phyloP scores from a whole-genome alignment of 35 echinoderm and acorn worm species.

The Eucidaris tribuloides region DNA sequence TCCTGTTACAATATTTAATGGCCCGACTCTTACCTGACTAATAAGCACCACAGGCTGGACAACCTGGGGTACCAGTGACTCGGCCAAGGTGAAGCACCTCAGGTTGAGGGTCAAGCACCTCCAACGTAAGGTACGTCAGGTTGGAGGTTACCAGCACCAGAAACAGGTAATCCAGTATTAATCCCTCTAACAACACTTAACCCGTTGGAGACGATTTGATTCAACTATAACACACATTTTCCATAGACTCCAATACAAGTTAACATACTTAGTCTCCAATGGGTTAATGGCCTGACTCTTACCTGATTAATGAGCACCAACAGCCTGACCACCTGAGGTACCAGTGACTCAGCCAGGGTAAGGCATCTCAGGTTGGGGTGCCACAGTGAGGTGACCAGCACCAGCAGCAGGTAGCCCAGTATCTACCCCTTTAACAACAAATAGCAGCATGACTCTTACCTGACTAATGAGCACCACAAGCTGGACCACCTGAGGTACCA shows the following conservation, averaged over 20 bases:
- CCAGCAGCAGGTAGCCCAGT: constrained; percentile 47
- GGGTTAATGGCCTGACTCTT: too few species aligned
- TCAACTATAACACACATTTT: too few species aligned
- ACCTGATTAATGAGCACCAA: constrained; percentile 58
- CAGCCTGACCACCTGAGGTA: constrained; percentile 54
- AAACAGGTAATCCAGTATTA: constrained; percentile 61
- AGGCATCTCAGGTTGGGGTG: constrained; percentile 42
- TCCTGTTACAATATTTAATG: too few species aligned
- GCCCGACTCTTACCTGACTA: constrained; percentile 80
- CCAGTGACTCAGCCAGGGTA: constrained; percentile 9
- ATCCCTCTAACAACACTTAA: too few species aligned
- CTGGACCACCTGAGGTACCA: constrained; percentile 68
- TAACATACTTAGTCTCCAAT: too few species aligned
- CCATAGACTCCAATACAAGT: too few species aligned
- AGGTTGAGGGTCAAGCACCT: too few species aligned
- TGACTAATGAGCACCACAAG: constrained; percentile 73
- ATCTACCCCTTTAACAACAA: constrained; percentile 51
- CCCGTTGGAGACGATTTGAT: too few species aligned
- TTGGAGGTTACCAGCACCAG: constrained; percentile 59
- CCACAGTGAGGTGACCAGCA: constrained; percentile 45
- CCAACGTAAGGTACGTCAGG: constrained; percentile 62
- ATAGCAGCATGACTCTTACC: too few species aligned
- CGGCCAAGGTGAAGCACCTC: constrained; percentile 33
- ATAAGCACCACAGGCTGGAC: constrained; percentile 62
- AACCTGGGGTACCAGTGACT: constrained; percentile 58